A percentile compares a stretch with the other conserved stretches of the same genome.
Conservation (phyloP, 64 coral and sea anemone species). For the Stichodactyla helianthus region DNA sequence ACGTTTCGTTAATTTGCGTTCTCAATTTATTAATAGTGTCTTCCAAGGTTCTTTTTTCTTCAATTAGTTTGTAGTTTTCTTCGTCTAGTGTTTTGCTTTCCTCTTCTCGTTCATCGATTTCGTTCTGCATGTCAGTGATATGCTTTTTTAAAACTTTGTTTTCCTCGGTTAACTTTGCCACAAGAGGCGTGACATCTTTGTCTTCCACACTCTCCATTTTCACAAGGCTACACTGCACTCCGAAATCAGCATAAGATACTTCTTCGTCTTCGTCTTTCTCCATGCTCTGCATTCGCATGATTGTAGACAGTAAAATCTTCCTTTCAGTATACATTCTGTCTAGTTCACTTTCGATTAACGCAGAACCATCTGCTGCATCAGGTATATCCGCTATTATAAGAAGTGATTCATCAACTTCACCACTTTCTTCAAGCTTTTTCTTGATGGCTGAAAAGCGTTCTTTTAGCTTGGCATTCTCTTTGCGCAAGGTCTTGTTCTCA, state of each 20-base stretch:
- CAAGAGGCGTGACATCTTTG: not conserved
- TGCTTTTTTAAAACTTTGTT: slow-evolving; percentile 43
- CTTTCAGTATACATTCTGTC: slow-evolving; percentile 60
- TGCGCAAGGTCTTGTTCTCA: slow-evolving; percentile 61
- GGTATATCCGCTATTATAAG: slow-evolving; percentile 24
- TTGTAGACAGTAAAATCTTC: slow-evolving; percentile 78
- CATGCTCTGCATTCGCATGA: slow-evolving; percentile 63
- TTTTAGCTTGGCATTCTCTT: slow-evolving; percentile 70
- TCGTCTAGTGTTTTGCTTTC: slow-evolving; percentile 75
- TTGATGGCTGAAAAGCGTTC: slow-evolving; percentile 49
- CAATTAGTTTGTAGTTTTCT: slow-evolving; percentile 72
- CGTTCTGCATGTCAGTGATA: slow-evolving; percentile 36
- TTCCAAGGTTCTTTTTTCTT: slow-evolving; percentile 79
- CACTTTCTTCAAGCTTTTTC: slow-evolving; percentile 52
- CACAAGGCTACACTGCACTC: not conserved
- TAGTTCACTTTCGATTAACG: slow-evolving; percentile 48
- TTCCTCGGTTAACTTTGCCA: slow-evolving; percentile 47
- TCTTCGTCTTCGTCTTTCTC: slow-evolving; percentile 39
- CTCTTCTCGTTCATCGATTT: slow-evolving; percentile 69
- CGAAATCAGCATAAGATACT: slow-evolving; percentile 29
- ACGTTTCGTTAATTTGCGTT: slow-evolving; percentile 76
- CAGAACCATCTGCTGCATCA: not conserved
- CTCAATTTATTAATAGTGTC: slow-evolving; percentile 85
- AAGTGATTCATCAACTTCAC: slow-evolving; percentile 43
- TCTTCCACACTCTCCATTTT: not conserved